Percentiles rank a stretch among this genome's conserved stretches.
phyloP scores from a whole-genome alignment of 92 coral and sea anemone species.

The Pocillopora grandis region DNA sequence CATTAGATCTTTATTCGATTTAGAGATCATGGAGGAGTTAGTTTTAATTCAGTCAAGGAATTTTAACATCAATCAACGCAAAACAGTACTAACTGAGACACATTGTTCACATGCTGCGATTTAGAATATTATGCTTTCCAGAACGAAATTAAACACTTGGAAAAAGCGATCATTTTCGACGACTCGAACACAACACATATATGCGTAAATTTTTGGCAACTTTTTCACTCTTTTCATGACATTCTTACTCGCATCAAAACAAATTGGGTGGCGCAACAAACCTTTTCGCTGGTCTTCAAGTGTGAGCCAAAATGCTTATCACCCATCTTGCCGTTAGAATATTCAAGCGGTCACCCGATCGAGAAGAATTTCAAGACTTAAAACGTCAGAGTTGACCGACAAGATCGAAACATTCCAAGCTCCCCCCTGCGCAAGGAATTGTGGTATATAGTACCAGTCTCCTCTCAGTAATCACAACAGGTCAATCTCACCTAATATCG shows the following conservation, averaged over 20 bases:
- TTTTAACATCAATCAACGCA: neutral
- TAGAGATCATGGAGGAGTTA: too few species aligned
- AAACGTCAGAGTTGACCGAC: neutral
- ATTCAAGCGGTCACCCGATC: neutral
- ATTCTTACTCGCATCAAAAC: neutral
- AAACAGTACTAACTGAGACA: neutral
- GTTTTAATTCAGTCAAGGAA: neutral
- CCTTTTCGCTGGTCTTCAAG: conserved; percentile 84
- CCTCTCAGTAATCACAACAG: neutral
- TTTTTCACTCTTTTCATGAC: too few species aligned
- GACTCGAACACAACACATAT: too few species aligned
- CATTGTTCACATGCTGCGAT: neutral
- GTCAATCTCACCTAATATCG: neutral
- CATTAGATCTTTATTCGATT: too few species aligned
- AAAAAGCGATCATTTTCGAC: too few species aligned
- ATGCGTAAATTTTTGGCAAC: too few species aligned
- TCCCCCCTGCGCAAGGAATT: conserved; percentile 39
- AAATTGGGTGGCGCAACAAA: conserved; percentile 22
- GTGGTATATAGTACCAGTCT: conserved; percentile 34
- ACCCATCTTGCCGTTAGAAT: conserved; percentile 25
- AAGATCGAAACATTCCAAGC: conserved; percentile 1
- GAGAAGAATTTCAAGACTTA: neutral
- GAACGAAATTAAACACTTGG: too few species aligned
- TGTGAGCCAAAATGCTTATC: conserved; percentile 55
- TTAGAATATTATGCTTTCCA: too few species aligned